Base-by-base conservation (phyloP, 1,140 invertebrate species). In the Lordiphosa collinella region DNA sequence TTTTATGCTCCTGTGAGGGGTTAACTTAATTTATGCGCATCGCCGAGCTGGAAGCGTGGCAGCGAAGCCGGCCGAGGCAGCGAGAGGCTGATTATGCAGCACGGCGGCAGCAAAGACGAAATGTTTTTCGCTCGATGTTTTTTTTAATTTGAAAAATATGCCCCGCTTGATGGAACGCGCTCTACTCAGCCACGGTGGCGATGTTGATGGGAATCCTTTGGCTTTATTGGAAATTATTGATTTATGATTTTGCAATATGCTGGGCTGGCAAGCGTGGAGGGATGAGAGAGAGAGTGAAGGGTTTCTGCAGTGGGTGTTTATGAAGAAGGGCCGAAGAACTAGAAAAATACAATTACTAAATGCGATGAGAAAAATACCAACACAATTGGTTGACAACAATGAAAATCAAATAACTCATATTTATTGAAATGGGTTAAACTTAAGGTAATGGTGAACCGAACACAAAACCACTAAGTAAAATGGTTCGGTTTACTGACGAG, bases 21-120 rank as follows among this genome's bases (percentile, higher is more conserved):
- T 86, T 86, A 86, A 86, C 67, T 86, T 86, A 86, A 86, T 82
- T 86, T 86, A 84, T 82, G 70, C 82, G 60, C 67, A 69, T 76
- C 64, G 71, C 29, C 65, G 70, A 53, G 56, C 55, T 65, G 59
- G 53, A 72, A 84, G 78, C 79, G 72, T 84, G 78, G 62, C 63
- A 79, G 62, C 54, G 62, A 47, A 41, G 57, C n/a, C 35, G 56
- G 58, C 61, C 34, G 62, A 31, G 50, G 38, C 52, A 48, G 41
- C 43, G 32, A 44, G 37, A 51, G 53, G 76, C 71, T 80, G 76
- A 82, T 82, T 82, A 80, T 80, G 55, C 71, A 80, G 54, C 43
- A 46, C 37, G 47, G 37, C 48, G 57, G 58, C 35, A 54, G 9
- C 40, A 43, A 25, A 10, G 13, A 32, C 43, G 40, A 80, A 70